phyloP scores from a whole-genome alignment of 2,113 vertebrate genomes.

The Montifringilla adamsi region DNA sequence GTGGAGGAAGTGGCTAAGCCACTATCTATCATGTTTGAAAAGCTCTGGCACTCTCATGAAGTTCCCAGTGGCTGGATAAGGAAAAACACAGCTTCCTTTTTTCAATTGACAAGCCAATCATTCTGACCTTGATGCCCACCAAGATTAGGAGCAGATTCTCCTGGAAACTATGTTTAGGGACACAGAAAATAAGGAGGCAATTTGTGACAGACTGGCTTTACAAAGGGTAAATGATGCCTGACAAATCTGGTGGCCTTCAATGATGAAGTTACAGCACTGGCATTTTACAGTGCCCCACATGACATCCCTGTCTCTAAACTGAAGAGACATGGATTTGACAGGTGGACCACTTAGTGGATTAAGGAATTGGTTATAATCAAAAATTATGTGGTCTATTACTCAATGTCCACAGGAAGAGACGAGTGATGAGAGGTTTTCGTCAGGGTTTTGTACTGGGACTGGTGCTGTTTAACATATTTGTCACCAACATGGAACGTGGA shows the following conservation, averaged over 20 bases:
- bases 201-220: not conserved
- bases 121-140: not conserved
- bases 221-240: not conserved
- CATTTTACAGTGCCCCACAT: not conserved
- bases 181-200: not conserved
- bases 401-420: not conserved
- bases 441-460: not conserved
- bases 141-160: not conserved
- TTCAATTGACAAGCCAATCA: not conserved
- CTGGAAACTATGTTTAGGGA: not conserved
- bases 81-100: not conserved
- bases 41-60: not conserved
- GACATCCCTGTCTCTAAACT: not conserved
- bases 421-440: not conserved
- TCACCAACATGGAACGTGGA: not conserved
- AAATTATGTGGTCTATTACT: not conserved
- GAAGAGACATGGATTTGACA: not conserved
- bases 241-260: not conserved
- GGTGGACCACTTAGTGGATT: not conserved
- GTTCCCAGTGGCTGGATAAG: not conserved
- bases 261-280: fast-evolving
- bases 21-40: not conserved
- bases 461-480: not conserved
- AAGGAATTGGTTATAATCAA: not conserved
- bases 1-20: not conserved